Conservation (phyloP, 2,797 vertebrate species). For the Sebastes hubbsi region DNA sequence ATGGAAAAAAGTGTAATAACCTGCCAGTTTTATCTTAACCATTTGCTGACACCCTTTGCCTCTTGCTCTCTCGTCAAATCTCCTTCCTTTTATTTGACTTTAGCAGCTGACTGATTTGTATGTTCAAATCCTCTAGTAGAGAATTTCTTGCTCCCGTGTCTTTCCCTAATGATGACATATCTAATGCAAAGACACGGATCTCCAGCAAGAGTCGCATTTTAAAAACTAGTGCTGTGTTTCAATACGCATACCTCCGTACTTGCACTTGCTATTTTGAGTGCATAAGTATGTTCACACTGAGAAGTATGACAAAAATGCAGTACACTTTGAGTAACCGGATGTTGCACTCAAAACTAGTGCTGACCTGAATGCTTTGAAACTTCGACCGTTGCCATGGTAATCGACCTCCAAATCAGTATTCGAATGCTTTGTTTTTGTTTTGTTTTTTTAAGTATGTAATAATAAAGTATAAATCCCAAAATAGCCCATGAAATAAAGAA, state of each 20-base stretch:
- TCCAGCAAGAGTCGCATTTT: not conserved
- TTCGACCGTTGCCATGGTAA: no score
- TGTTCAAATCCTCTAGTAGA: constrained; percentile 30
- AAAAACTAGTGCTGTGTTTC: not conserved
- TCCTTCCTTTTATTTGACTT: constrained; percentile 54
- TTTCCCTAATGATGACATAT: constrained; percentile 4
- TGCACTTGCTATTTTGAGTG: no score
- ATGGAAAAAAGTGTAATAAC: constrained; percentile 98
- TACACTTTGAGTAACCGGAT: no score
- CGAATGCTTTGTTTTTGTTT: no score
- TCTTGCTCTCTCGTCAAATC: constrained; percentile 54
- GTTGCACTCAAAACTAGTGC: no score
- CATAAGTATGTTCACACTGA: fast-evolving
- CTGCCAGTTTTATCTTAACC: constrained; percentile 96
- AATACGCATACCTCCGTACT: no score
- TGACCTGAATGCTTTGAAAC: no score
- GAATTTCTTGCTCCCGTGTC: constrained; percentile 10
- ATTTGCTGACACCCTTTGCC: constrained; percentile 82
- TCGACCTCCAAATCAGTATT: no score
- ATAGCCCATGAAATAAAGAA: no score
- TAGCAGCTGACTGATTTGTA: constrained; percentile 49
- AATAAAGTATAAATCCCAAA: no score
- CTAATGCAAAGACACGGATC: constrained; percentile 1
- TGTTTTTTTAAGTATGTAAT: no score
- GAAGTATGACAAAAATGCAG: no score